A percentile compares a stretch with the other conserved stretches of the same genome.
Conservation (phyloP, 2,797 vertebrate genomes). For the Poecile montanus region DNA sequence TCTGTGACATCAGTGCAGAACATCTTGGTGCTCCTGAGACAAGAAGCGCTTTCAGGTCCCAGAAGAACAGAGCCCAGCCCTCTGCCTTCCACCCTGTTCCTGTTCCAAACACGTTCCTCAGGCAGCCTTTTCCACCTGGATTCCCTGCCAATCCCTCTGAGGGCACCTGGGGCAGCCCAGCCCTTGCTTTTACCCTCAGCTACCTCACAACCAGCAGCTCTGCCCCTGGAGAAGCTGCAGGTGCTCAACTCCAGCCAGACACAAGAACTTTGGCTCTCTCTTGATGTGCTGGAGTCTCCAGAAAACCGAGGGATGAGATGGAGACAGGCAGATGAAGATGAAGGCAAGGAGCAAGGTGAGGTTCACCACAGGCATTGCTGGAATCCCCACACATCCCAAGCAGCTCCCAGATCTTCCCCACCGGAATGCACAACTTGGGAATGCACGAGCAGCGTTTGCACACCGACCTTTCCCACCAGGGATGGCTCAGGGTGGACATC, state of each 20-base stretch:
- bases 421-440: neutral
- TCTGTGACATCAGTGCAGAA: rapidly evolving
- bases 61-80: neutral
- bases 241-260: neutral
- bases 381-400: neutral
- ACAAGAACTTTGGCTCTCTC: neutral
- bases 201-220: neutral
- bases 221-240: neutral
- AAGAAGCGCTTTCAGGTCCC: neutral
- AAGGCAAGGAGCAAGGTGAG: neutral
- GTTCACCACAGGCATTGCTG: rapidly evolving
- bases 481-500: rapidly evolving
- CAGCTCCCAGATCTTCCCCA: neutral
- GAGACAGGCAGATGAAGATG: neutral
- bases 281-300: rapidly evolving
- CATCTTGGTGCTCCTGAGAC: neutral
- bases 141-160: neutral
- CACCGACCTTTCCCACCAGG: neutral
- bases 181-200: neutral
- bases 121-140: neutral
- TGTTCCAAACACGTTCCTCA: rapidly evolving
- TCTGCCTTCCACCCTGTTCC: neutral
- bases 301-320: rapidly evolving
- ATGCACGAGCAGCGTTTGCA: rapidly evolving
- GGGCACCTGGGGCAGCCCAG: neutral